A percentile compares a stretch with the other conserved stretches of the same genome.
phyloP scores from a whole-genome alignment of 2,113 vertebrate genomes.

The Tachysurus vachellii region DNA sequence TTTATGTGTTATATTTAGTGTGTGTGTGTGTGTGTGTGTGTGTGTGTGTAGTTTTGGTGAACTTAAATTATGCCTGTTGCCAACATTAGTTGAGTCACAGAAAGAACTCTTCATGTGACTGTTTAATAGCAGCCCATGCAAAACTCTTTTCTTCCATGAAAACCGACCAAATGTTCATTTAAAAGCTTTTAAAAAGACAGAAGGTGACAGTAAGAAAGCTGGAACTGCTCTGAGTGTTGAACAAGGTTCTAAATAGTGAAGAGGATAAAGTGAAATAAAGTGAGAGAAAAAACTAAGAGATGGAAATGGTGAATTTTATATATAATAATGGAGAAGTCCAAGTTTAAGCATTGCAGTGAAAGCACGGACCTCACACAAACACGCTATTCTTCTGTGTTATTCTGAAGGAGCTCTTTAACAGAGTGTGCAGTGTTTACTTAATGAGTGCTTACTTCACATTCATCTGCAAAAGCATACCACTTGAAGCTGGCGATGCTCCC shows the following conservation, averaged over 20 bases:
- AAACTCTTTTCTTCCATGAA: neutral
- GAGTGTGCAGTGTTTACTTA: constrained; percentile 36
- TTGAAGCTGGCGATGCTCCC: constrained; percentile 31
- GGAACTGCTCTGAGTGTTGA: neutral
- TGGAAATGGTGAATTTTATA: constrained; percentile 11
- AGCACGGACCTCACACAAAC: constrained; percentile 36
- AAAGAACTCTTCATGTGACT: constrained; percentile 34
- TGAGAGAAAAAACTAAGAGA: neutral
- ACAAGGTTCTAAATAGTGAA: neutral
- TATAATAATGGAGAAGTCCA: constrained; percentile 22
- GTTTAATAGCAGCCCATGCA: constrained; percentile 27
- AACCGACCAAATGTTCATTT: neutral
- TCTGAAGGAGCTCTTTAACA: constrained; percentile 35
- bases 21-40: constrained; percentile 40
- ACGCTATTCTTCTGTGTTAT: constrained; percentile 9
- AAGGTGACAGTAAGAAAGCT: neutral
- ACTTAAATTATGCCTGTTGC: constrained; percentile 17
- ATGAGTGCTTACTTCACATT: constrained; percentile 47
- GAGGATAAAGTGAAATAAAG: neutral
- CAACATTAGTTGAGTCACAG: constrained; percentile 35
- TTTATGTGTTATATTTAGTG: constrained; percentile 33
- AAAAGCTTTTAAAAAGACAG: neutral
- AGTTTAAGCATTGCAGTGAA: constrained; percentile 19
- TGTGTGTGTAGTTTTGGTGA: constrained; percentile 37
- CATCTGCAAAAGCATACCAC: constrained; percentile 42